Evolutionary conservation across 2,113 vertebrate genomes (phyloP).

Genomic region (Mormyrus iriodes): DNA sequence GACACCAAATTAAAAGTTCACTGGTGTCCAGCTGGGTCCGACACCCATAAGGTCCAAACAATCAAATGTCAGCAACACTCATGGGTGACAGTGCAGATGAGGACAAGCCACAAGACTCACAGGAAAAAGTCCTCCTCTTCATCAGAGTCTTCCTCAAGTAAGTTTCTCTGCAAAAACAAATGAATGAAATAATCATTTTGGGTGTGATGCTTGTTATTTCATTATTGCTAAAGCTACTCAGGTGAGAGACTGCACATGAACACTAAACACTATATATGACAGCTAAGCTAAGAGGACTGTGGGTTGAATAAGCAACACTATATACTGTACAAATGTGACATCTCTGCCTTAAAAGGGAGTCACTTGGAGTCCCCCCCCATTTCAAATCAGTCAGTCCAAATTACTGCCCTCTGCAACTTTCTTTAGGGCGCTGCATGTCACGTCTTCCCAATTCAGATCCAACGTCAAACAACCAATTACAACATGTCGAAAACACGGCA

Average conservation of each 20-base stretch:
- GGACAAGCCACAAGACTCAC: conserved; percentile 64
- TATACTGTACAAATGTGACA: not conserved
- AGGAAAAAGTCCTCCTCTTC: conserved; percentile 98
- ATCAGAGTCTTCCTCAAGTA: conserved; percentile 95
- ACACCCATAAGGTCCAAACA: not conserved
- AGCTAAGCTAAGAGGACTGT: not conserved
- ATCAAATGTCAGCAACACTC: not conserved
- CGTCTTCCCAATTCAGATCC: not conserved
- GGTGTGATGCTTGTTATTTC: conserved; percentile 11
- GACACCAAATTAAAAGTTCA: not conserved
- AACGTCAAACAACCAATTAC: not conserved
- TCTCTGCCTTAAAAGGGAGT: not conserved
- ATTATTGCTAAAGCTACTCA: not conserved
- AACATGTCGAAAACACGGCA: not conserved
- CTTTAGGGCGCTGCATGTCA: not conserved
- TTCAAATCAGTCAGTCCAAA: not conserved
- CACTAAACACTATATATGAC: not conserved
- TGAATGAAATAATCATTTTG: conserved; percentile 3
- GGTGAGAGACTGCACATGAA: not conserved
- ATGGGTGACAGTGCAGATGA: not conserved
- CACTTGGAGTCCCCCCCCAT: not conserved
- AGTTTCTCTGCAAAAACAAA: conserved; percentile 74
- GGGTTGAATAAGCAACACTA: not conserved
- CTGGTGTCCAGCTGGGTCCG: not conserved
- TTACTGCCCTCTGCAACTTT: not conserved